Conservation (phyloP, 2,888 invertebrate species). For the Drosophila stalkeri region DNA sequence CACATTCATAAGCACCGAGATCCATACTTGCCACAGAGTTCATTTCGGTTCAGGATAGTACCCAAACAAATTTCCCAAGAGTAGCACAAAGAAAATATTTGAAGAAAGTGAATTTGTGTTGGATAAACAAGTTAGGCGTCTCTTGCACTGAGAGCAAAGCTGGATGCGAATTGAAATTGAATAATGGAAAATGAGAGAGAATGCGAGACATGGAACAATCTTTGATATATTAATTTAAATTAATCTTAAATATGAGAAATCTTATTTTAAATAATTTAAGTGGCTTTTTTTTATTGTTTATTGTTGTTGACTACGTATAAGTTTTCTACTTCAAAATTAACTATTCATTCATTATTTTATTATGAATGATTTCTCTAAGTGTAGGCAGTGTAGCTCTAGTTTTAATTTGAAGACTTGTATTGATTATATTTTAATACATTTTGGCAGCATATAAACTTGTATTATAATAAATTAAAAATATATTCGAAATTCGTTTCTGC, state of each 20-base stretch:
- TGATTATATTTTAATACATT: no score
- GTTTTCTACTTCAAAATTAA: neutral
- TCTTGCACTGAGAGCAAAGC: neutral
- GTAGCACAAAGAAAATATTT: constrained; percentile 42
- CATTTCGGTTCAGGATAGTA: constrained; percentile 13
- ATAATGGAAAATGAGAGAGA: neutral
- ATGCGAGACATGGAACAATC: no score
- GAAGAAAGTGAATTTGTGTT: constrained; percentile 44
- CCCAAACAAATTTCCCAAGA: neutral
- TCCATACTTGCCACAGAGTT: constrained; percentile 6
- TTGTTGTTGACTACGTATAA: neutral
- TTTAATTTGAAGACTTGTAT: no score
- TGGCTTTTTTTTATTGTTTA: neutral
- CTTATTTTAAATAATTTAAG: neutral
- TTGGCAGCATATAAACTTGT: no score
- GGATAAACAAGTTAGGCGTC: constrained; percentile 16
- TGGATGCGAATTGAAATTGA: neutral
- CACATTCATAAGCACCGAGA: neutral
- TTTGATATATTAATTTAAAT: neutral
- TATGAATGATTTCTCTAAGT: no score
- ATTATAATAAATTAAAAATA: no score
- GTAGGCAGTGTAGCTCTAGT: no score
- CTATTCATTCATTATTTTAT: no score
- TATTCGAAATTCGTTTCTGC: no score
- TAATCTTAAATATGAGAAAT: neutral